phyloP scores from a whole-genome alignment of 2,113 vertebrate species.

The Meleagris gallopavo region DNA sequence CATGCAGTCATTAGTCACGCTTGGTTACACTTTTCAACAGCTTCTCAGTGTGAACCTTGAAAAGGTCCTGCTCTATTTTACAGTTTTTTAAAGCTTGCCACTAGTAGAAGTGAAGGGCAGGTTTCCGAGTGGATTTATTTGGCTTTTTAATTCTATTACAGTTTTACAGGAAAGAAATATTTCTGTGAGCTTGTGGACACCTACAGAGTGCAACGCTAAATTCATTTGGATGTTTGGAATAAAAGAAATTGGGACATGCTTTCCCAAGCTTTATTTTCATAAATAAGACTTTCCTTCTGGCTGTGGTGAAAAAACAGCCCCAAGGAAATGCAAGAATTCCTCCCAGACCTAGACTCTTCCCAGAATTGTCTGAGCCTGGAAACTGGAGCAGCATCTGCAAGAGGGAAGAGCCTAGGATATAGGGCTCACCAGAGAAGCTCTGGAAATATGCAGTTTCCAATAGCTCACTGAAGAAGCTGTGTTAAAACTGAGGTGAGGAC shows the following conservation, averaged over 20 bases:
- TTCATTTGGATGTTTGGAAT: constrained; percentile 25
- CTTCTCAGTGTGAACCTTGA: constrained; percentile 11
- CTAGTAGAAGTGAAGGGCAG: background rate
- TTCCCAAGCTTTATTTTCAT: constrained; percentile 55
- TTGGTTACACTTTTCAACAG: constrained; percentile 59
- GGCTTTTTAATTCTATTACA: background rate
- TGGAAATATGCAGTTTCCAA: constrained; percentile 46
- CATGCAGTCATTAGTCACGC: constrained; percentile 31
- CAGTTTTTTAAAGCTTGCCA: constrained; percentile 22
- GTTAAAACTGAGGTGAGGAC: constrained; percentile 21
- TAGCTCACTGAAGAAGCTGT: constrained; percentile 34
- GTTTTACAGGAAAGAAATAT: constrained; percentile 23
- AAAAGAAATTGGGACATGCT: background rate
- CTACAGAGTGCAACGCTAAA: background rate
- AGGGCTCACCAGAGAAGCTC: constrained; percentile 38
- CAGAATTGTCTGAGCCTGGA: constrained; percentile 54
- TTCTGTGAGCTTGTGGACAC: background rate
- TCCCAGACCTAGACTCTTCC: background rate
- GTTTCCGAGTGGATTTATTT: background rate
- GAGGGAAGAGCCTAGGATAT: background rate
- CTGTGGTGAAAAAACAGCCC: constrained; percentile 44
- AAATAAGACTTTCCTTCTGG: constrained; percentile 1
- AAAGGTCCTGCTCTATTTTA: background rate
- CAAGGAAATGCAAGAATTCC: constrained; percentile 68
- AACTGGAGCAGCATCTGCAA: constrained; percentile 52